phyloP scores from a whole-genome alignment of 2,888 invertebrate species.

The Encarsia formosa region DNA sequence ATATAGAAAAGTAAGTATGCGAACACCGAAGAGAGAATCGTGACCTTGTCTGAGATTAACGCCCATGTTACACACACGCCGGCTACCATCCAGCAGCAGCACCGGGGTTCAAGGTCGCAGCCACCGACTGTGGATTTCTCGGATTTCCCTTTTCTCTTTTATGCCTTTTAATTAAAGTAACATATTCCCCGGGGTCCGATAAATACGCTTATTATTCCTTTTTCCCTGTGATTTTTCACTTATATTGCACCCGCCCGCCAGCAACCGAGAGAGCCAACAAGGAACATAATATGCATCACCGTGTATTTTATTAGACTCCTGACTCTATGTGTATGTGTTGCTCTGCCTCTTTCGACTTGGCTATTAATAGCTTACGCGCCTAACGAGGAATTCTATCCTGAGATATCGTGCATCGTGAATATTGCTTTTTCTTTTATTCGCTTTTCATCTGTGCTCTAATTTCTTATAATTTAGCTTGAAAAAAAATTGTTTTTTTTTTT shows the following conservation, averaged over 20 bases:
- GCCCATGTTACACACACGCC: slow-evolving; percentile 37
- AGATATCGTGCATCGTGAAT: too few species aligned
- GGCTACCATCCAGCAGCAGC: slow-evolving; percentile 26
- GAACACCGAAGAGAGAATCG: too few species aligned
- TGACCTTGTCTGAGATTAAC: slow-evolving; percentile 44
- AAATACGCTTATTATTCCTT: slow-evolving; percentile 12
- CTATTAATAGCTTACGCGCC: too few species aligned
- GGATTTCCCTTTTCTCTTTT: slow-evolving; percentile 13
- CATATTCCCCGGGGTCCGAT: slow-evolving; percentile 15
- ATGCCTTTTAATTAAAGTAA: slow-evolving; percentile 21
- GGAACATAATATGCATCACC: slow-evolving; percentile 1
- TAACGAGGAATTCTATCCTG: too few species aligned
- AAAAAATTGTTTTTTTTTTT: too few species aligned
- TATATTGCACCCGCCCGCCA: too few species aligned
- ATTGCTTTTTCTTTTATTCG: too few species aligned
- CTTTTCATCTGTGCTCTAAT: too few species aligned
- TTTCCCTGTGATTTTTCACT: slow-evolving; percentile 6
- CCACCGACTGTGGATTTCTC: slow-evolving; percentile 12
- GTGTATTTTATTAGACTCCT: slow-evolving; percentile 8
- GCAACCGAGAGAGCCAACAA: too few species aligned
- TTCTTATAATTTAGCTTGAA: too few species aligned
- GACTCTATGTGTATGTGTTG: too few species aligned
- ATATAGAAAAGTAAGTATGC: too few species aligned
- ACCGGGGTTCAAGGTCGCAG: slow-evolving; percentile 40
- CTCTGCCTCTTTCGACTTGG: not conserved